Evolutionary conservation across 2,888 invertebrate genomes (phyloP), one percentile per base, ranked within the genome.

Genomic region (Falcaria lacertinaria): DNA sequence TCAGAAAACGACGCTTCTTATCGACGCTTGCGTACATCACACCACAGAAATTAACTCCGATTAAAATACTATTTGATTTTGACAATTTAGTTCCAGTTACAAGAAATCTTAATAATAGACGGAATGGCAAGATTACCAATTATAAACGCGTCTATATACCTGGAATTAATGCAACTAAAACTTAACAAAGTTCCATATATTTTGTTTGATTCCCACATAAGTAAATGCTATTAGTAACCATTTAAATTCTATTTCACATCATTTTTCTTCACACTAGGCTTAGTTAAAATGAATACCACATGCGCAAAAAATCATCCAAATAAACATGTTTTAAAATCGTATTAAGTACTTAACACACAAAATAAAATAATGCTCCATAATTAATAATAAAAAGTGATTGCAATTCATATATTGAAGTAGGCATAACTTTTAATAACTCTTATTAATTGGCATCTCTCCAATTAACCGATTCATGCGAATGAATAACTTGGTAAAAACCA

Each of bases 11-110:
- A 48, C 69, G 64, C 66, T 55, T 59, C 53, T 52, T 47, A 48
- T 55, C 28, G 67, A 66, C 77, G 76, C 68, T 67, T 70, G 66
- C 74, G 76, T 74, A 67, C 64, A 44, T 50, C 39, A 47, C 48
- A 54, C 45, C 52, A 58, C 50, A 64, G 49, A 48, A 54, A 49
- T 22, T 22, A 25, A 37, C 22, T 4, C 14, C 22, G 11, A 37
- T 39, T 15, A 52, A 58, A 60, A 51, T 60, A 49, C 53, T 49
- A 57, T 54, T 51, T 50, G 55, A 54, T 52, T 55, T 52, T 33
- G 37, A 49, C 14, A 37, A 11, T 25, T 44, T 44, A 47, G 28
- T 33, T 44, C 40, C 39, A 41, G 36, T 47, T 48, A 43, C 44
- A 43, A 38, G 42, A 38, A 52, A 42, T 11, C 39, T 48, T 41